Conservation (phyloP, 92 coral and sea anemone genomes). For the Epizoanthus scotinus region DNA sequence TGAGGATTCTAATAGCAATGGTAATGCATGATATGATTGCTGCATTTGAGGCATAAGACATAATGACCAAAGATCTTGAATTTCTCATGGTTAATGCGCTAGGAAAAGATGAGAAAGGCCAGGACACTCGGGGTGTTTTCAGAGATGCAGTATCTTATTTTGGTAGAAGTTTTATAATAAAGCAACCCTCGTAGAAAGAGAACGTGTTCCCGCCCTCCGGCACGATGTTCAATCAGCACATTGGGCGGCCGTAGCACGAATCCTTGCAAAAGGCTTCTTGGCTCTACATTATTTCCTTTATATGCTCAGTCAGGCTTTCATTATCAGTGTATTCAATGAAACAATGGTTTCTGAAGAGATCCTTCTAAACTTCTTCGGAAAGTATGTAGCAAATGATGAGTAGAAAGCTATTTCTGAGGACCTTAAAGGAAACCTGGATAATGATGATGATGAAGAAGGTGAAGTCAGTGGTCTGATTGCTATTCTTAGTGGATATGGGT, state of each 20-base stretch:
- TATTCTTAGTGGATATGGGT: conserved; percentile 1
- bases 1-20: conserved; percentile 9
- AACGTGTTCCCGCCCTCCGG: conserved; percentile 49
- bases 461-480: not conserved
- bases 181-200: conserved; percentile 46
- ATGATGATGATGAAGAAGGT: not conserved
- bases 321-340: conserved; percentile 35
- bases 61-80: not conserved
- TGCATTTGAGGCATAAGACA: conserved; percentile 9
- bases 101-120: conserved; percentile 31
- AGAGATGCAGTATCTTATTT: conserved; percentile 44
- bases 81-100: conserved; percentile 9
- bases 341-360: conserved; percentile 8
- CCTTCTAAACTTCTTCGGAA: conserved; percentile 13
- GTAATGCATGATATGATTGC: conserved; percentile 25
- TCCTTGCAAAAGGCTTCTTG: conserved; percentile 40
- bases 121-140: conserved; percentile 25
- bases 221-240: conserved; percentile 46
- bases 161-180: conserved; percentile 53
- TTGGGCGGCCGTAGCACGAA: conserved; percentile 48
- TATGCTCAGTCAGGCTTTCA: conserved; percentile 40
- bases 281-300: conserved; percentile 46
- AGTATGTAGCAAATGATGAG: conserved; percentile 37
- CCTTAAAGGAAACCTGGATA: not conserved
- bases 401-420: conserved; percentile 21